Percentiles rank a stretch among this genome's conserved stretches.
Evolutionary conservation across 2,888 invertebrate species (phyloP).

Genomic region (Anarsia innoxiella): DNA sequence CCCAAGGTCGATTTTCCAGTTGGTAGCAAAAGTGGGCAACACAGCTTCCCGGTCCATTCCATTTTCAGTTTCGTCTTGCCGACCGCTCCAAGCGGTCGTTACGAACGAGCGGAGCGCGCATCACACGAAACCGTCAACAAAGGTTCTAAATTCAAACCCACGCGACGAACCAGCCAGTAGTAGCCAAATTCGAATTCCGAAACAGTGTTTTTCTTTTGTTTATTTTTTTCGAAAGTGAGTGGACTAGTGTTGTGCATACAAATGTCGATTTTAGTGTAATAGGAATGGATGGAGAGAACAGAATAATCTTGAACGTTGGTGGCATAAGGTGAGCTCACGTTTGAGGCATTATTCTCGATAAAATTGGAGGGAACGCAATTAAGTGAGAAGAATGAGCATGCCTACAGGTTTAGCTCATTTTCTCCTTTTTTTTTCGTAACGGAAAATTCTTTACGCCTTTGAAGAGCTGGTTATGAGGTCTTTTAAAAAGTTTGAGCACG

Average conservation of each 20-base stretch:
- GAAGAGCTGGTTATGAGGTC: too few relatives aligned
- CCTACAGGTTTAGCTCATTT: background rate
- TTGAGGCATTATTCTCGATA: conserved; percentile 2
- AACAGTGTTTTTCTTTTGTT: background rate
- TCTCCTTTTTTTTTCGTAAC: too few relatives aligned
- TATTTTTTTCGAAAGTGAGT: conserved; percentile 8
- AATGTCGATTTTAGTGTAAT: conserved; percentile 32
- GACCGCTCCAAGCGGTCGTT: conserved; percentile 34
- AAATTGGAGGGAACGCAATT: conserved; percentile 12
- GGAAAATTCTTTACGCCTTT: too few relatives aligned
- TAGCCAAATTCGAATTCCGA: too few relatives aligned
- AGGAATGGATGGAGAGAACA: conserved; percentile 91
- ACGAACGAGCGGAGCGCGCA: conserved; percentile 14
- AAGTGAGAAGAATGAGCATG: background rate
- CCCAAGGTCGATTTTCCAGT: too few relatives aligned
- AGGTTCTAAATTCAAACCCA: conserved; percentile 1
- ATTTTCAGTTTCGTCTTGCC: conserved; percentile 22
- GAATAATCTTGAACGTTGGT: conserved; percentile 95
- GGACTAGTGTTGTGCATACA: conserved; percentile 31
- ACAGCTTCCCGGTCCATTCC: conserved; percentile 13
- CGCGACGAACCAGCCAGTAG: background rate
- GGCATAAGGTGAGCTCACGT: conserved; percentile 81
- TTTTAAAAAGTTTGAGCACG: too few relatives aligned
- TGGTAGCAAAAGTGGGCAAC: too few relatives aligned
- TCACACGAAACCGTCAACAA: conserved; percentile 8